phyloP scores from a whole-genome alignment of 1,140 invertebrate species.

The Brachionus angularis region DNA sequence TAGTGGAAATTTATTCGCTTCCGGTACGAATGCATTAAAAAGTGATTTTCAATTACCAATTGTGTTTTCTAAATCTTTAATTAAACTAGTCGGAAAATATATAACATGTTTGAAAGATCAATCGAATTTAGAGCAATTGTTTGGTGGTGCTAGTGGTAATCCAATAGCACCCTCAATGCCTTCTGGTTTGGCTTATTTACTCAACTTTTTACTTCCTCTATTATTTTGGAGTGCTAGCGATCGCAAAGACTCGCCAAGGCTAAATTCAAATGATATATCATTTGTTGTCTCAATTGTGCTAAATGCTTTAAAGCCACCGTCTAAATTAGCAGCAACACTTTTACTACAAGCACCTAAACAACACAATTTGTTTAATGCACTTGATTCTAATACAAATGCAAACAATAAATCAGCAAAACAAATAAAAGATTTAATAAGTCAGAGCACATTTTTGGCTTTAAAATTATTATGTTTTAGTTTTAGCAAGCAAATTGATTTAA shows the following conservation, averaged over 20 bases:
- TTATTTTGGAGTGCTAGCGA: conserved; percentile 36
- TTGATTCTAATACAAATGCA: not conserved
- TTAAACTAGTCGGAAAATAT: conserved; percentile 36
- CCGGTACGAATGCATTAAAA: not conserved
- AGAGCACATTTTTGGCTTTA: conserved; percentile 38
- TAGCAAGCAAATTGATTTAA: conserved; percentile 7
- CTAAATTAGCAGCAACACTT: conserved; percentile 30
- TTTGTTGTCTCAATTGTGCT: conserved; percentile 26
- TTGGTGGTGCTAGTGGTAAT: not conserved
- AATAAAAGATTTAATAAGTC: conserved; percentile 33
- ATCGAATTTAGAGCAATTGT: conserved; percentile 26
- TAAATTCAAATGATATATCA: conserved; percentile 36
- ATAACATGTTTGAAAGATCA: conserved; percentile 9
- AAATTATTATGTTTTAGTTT: conserved; percentile 28
- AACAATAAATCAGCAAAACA: conserved; percentile 30
- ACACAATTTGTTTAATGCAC: not conserved
- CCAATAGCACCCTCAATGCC: not conserved
- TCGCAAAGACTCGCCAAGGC: conserved; percentile 22
- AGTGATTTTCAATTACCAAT: conserved; percentile 19
- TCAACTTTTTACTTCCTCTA: conserved; percentile 34
- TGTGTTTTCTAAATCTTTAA: conserved; percentile 12
- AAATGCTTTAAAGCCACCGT: conserved; percentile 26
- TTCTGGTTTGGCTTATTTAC: conserved; percentile 5
- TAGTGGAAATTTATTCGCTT: not conserved
- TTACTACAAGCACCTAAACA: conserved; percentile 36